Base-by-base conservation (phyloP, 2,888 invertebrate species). In the Lymantria dispar region DNA sequence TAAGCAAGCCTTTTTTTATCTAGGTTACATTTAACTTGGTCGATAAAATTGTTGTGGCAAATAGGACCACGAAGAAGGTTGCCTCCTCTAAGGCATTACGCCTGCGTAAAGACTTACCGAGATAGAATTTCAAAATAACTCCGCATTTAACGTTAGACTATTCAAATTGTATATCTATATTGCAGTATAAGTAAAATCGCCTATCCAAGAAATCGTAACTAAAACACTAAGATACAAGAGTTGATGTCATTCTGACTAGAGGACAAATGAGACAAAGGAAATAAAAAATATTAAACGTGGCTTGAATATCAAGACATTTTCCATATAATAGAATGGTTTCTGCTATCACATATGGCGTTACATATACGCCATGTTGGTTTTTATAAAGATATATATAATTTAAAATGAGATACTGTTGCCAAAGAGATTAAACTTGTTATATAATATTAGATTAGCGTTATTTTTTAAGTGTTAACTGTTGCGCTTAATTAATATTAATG, bases 281-380 rank as follows among this genome's bases (percentile, higher is more conserved):
- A 89, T 88, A 89, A 87, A 89, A 89, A 89, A 89, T 88, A 88
- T 87, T 85, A 84, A 81, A 89, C 90, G 89, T 90, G 89, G 87
- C 88, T 78, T 46, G 85, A 85, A 85, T 83, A 73, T 76, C 71
- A 82, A 85, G 78, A 76, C 64, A 68, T 68, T 85, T 80, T 80
- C 80, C 81, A 85, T 85, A 80, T 79, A 78, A 75, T 75, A 72
- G 74, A 68, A 76, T 73, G 76, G 71, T 72, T 64, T 68, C 72
- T 56, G 71, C 72, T 75, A 74, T 74, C 73, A 74, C 74, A 79
- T 78, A 76, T 73, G 72, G 73, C n/a, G 66, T 66, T 74, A 64
- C 72, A 78, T 80, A 76, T 79, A 80, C 79, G 76, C 78, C 81
- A 72, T 76, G 67, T 74, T 72, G 74, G 22, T 76, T 78, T 80